These are phyloP conservation scores for Leptoteleia sp. DNA, from an alignment of 1,140 invertebrate species.

Conservation along the genomic window DNA sequence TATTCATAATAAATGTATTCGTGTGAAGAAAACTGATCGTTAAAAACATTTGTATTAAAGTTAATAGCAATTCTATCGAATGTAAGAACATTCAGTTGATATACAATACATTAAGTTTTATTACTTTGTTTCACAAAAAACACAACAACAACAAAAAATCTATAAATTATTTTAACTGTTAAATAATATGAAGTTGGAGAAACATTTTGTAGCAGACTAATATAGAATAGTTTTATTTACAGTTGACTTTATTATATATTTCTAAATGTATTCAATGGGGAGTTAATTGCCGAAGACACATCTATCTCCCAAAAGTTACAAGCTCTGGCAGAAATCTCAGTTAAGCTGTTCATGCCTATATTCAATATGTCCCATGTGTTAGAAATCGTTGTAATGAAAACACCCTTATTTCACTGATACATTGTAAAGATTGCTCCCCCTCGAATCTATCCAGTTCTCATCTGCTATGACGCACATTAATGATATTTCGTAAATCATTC, in stretches of 20 bases:
- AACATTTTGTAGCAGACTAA: too few species aligned
- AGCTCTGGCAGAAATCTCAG: constrained; percentile 34
- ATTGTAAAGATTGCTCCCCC: constrained; percentile 39
- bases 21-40: too few species aligned
- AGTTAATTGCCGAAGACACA: constrained; percentile 67
- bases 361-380: constrained; percentile 57
- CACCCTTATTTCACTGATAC: constrained; percentile 46
- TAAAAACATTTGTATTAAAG: too few species aligned
- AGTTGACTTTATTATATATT: constrained; percentile 7
- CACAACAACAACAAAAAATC: too few species aligned
- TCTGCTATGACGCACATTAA: constrained; percentile 23
- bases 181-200: too few species aligned
- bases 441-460: constrained; percentile 12
- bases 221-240: too few species aligned
- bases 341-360: constrained; percentile 51
- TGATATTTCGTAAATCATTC: constrained; percentile 46
- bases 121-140: too few species aligned
- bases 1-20: too few species aligned
- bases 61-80: too few species aligned
- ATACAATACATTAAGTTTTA: too few species aligned
- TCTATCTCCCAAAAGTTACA: constrained; percentile 49
- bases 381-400: constrained; percentile 37
- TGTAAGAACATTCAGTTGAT: too few species aligned
- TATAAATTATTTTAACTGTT: too few species aligned
- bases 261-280: constrained; percentile 36